Conservation (phyloP, 1,140 invertebrate genomes). For the Drosophila funebris region DNA sequence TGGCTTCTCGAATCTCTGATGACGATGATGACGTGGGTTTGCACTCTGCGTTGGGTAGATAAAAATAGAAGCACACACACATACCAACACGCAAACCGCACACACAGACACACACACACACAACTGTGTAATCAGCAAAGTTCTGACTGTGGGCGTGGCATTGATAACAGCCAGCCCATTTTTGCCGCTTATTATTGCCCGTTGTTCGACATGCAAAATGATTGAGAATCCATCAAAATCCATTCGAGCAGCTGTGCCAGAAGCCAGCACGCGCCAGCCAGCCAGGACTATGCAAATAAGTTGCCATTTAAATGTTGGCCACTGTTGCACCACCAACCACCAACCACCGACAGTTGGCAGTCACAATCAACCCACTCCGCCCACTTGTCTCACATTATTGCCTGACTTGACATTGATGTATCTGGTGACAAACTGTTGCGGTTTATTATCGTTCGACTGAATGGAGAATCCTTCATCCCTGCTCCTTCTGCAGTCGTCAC, state of each 20-base stretch:
- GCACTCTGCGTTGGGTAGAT: not conserved
- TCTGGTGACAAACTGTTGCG: constrained; percentile 78
- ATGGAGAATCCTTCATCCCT: not conserved
- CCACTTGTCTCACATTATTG: constrained; percentile 56
- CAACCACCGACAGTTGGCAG: not conserved
- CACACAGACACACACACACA: not conserved
- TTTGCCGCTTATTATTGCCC: constrained; percentile 33
- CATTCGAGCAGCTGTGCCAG: constrained; percentile 34
- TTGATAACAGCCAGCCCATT: constrained; percentile 28
- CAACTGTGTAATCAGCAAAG: constrained; percentile 24
- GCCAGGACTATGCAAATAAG: constrained; percentile 46
- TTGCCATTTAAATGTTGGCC: constrained; percentile 47
- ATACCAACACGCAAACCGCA: too few species aligned
- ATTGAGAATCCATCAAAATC: constrained; percentile 52
- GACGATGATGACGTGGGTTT: constrained; percentile 10
- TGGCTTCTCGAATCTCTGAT: constrained; percentile 8
- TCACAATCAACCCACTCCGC: not conserved
- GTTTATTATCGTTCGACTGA: constrained; percentile 46
- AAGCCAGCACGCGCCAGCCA: not conserved
- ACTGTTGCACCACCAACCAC: constrained; percentile 1
- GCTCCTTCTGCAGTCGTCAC: constrained; percentile 41
- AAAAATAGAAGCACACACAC: constrained; percentile 1
- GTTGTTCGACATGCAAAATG: constrained; percentile 50
- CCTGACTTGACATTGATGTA: constrained; percentile 75
- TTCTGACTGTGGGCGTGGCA: constrained; percentile 33